Base-by-base conservation (phyloP, 2,113 vertebrate species). In the Erpornis zantholeuca region DNA sequence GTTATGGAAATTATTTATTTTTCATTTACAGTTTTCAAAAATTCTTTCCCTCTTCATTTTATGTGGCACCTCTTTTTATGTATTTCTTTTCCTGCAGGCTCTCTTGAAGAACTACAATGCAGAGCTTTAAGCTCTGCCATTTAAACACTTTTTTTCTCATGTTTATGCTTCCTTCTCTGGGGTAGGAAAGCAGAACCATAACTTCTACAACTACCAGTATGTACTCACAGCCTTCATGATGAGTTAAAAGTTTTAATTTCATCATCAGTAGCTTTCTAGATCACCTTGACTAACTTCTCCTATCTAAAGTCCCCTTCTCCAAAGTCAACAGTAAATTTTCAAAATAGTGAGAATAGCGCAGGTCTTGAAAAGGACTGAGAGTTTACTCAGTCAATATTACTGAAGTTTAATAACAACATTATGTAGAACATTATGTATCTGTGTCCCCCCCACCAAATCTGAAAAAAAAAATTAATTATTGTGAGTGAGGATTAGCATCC, bases 181-280 rank as follows among this genome's bases (percentile, higher is more conserved):
- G 35, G 9, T 59, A 77, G 27, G 33, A 86, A 82, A 77, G 57
- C 53, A 94, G 70, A 88, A 40, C 44, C 15, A 44, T 35, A 63
- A 63, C 36, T 95, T 87, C 75, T 82, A 84, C 75, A 91, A 54
- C 33, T 66, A 45, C 19, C 70, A 92, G 47, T 66, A 94, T 31
- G 45, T 61, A 63, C 33, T 71, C 38, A 44, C 0, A 5, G 49
- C 78, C 40, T 91, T 69, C 28, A 56, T 15, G 22, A 56, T 10
- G 20, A 82, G 17, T 68, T 59, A 82, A 42, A 91, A 68, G 35
- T 75, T 91, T 71, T 40, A 28, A 87, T 94, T 92, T 92, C 75
- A 78, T 92, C 27, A 87, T 89, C n/a, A 80, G 42, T 76, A 57
- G 50, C 59, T 94, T 96, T 96, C 63, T n/a, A 89, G 82, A 92